phyloP scores from a whole-genome alignment of 2,888 invertebrate genomes.

The Peribatodes rhomboidaria region DNA sequence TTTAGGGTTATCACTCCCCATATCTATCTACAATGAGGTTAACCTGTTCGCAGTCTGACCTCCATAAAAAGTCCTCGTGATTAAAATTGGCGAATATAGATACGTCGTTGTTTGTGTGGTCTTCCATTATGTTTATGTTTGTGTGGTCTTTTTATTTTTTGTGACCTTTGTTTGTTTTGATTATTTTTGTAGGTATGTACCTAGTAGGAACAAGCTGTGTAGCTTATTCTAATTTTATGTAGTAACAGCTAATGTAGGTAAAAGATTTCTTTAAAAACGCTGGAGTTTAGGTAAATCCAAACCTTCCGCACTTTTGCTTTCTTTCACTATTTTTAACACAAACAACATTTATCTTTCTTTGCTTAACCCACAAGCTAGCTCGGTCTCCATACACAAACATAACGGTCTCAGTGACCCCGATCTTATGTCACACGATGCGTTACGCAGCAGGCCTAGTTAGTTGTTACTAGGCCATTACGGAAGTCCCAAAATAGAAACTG shows the following conservation, averaged over 20 bases:
- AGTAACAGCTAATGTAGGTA: no score
- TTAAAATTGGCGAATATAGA: conserved; percentile 13
- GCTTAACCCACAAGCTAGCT: conserved; percentile 13
- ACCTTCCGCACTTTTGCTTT: conserved; percentile 20
- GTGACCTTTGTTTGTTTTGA: no score
- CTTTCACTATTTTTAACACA: conserved; percentile 12
- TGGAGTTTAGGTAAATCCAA: background rate
- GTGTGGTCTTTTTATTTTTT: background rate
- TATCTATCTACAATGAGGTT: conserved; percentile 48
- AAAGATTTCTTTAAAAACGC: no score
- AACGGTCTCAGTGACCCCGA: conserved; percentile 38
- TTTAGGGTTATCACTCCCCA: conserved; percentile 49
- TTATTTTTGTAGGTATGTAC: no score
- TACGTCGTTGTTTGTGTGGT: background rate
- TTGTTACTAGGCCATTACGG: conserved; percentile 2
- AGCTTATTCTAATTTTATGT: no score
- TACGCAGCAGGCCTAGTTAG: background rate
- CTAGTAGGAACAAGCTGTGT: no score
- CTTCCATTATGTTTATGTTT: no score
- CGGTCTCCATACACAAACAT: conserved; percentile 28
- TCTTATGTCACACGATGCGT: conserved; percentile 27
- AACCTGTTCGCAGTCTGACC: conserved; percentile 46
- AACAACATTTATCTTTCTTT: conserved; percentile 22
- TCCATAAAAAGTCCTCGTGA: conserved; percentile 19
- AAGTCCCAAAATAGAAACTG: background rate